Percentiles rank a stretch among this genome's conserved stretches.
Conservation (phyloP, 2,888 invertebrate species). For the Hydrotaea cyrtoneurina region DNA sequence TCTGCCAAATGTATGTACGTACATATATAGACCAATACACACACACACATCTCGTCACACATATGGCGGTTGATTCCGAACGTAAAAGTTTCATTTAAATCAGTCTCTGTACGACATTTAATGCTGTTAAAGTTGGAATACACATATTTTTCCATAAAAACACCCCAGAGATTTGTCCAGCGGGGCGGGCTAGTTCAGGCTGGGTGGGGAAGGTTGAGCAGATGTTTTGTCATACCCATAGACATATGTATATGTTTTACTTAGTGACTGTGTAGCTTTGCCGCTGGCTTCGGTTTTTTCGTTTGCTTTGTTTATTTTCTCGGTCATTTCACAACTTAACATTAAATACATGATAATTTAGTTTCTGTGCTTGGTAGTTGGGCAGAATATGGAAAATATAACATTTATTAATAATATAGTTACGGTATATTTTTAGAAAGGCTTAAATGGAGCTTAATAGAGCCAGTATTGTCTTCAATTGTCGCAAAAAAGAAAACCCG, state of each 20-base stretch:
- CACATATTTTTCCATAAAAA: constrained; percentile 33
- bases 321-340: constrained; percentile 17
- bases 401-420: background rate
- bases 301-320: background rate
- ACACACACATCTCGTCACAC: background rate
- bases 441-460: background rate
- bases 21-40: background rate
- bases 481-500: background rate
- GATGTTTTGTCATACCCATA: constrained; percentile 18
- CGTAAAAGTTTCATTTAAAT: constrained; percentile 49
- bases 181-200: background rate
- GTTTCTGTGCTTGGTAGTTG: background rate
- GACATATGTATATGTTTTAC: constrained; percentile 13
- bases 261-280: constrained; percentile 44
- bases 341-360: constrained; percentile 7
- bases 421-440: background rate
- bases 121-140: background rate
- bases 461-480: background rate
- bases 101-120: constrained; percentile 8
- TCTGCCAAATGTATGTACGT: background rate
- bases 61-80: background rate
- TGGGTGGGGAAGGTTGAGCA: background rate
- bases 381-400: background rate
- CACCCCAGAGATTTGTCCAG: constrained; percentile 19
- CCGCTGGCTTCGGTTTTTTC: background rate